Base-by-base conservation (phyloP, 2,113 vertebrate species). In the Caloenas nicobarica region DNA sequence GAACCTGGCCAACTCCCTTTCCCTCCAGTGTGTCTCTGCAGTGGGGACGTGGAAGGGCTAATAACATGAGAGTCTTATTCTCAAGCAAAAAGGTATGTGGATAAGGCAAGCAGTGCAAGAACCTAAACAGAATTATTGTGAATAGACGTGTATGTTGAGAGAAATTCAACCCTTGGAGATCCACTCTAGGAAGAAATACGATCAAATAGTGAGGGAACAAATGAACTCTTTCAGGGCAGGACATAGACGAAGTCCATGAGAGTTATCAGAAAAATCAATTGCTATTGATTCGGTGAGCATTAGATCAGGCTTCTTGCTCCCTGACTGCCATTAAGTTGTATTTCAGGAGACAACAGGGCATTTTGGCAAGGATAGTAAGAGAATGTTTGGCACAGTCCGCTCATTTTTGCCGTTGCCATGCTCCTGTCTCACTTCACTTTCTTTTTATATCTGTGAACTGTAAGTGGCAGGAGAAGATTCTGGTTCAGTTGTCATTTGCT, bases 261-360 rank as follows among this genome's bases (percentile, higher is more conserved):
- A 96, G 70, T 93, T 92, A 88, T 48, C 82, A 8, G n/a, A 85
- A 92, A 90, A 87, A 92, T 91, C 84, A 85, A 94, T 82, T 89
- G n/a, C 25, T 80, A 81, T 97, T 92, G 91, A 92, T 95, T 97
- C 70, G 79, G 77, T 64, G 84, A 90, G 81, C 88, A 64, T 93
- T 95, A 92, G 79, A 91, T 92, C 86, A 93, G 79, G 38, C 58
- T 89, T 87, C 81, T 91, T 93, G 81, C 68, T 92, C 92, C 33
- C 48, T 88, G 58, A 50, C 74, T 93, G 44, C 78, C 9, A 16
- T 95, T 94, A 88, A 82, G 40, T 42, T 94, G 66, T 89, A 93
- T 89, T 96, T 93, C 84, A 94, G 54, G 73, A 95, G 84, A 85
- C 50, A 92, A 81, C 57, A 51, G 73, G 50, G 34, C 71, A 87